Percentiles rank a stretch among this genome's conserved stretches.
Conservation (phyloP, 2,113 vertebrate species). For the Bufo gargarizans region DNA sequence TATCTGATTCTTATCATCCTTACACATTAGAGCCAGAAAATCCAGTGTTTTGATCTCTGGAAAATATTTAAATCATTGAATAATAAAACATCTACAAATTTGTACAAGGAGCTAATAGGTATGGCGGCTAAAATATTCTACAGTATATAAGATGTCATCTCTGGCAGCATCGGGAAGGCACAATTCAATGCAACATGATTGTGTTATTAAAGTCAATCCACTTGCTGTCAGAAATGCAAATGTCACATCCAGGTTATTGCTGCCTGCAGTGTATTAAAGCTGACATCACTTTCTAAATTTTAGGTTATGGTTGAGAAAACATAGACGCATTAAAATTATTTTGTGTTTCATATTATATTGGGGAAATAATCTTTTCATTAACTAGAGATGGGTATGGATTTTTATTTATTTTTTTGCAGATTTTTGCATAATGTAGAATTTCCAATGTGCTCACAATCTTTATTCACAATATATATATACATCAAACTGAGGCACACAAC, state of each 20-base stretch:
- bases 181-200: constrained; percentile 47
- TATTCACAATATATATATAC: too few species aligned
- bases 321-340: constrained; percentile 6
- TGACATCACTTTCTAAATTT: constrained; percentile 35
- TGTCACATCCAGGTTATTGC: constrained; percentile 31
- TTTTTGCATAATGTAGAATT: too few species aligned
- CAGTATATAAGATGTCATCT: constrained; percentile 38
- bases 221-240: constrained; percentile 53
- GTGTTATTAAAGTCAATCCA: constrained; percentile 49
- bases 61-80: constrained; percentile 47
- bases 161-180: constrained; percentile 5
- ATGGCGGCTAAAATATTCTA: constrained; percentile 24
- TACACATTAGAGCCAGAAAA: constrained; percentile 15
- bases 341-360: not conserved
- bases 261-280: constrained; percentile 29
- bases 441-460: too few species aligned
- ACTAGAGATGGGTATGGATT: not conserved
- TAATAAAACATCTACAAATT: constrained; percentile 49
- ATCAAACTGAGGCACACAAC: not conserved
- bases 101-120: constrained; percentile 32
- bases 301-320: not conserved
- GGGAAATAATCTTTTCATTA: not conserved
- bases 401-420: too few species aligned
- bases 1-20: not conserved
- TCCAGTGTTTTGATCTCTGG: constrained; percentile 35